These are phyloP conservation scores for Parnassius glacialis DNA, from an alignment of 2,888 invertebrate species.

Conservation along the genomic window DNA sequence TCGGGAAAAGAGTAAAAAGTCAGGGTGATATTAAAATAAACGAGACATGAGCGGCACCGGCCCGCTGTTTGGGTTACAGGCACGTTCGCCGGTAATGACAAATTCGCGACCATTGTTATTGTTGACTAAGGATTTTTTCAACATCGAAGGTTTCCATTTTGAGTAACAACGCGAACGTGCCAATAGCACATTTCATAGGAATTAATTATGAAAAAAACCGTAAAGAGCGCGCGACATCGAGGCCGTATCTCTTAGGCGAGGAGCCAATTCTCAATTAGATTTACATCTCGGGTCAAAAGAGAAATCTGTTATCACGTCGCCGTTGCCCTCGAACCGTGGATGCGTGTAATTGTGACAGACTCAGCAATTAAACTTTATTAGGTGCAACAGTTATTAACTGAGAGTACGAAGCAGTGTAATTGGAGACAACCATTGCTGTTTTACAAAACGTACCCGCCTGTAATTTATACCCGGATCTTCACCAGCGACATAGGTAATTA, in stretches of 20 bases:
- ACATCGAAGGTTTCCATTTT: constrained; percentile 64
- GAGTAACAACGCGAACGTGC: constrained; percentile 69
- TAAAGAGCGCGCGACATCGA: constrained; percentile 33
- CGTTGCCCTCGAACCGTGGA: constrained; percentile 69
- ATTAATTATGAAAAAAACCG: constrained; percentile 62
- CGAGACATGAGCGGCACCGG: constrained; percentile 54
- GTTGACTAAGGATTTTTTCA: constrained; percentile 63
- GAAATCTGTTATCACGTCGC: constrained; percentile 63
- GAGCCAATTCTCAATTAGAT: constrained; percentile 63
- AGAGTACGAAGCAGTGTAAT: constrained; percentile 41
- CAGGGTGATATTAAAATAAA: constrained; percentile 68
- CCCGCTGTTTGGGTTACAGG: constrained; percentile 62
- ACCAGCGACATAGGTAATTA: constrained; percentile 13
- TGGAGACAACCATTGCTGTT: constrained; percentile 37
- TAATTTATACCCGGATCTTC: constrained; percentile 25
- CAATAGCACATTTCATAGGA: constrained; percentile 61
- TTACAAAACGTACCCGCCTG: constrained; percentile 31
- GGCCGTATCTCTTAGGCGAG: constrained; percentile 49
- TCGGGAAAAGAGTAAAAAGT: constrained; percentile 64
- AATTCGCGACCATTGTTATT: constrained; percentile 70
- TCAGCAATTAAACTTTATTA: constrained; percentile 64
- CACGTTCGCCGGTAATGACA: constrained; percentile 73
- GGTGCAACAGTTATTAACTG: constrained; percentile 57
- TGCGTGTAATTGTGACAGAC: constrained; percentile 75
- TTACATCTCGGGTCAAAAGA: constrained; percentile 68